These are phyloP conservation scores for Microctonus aethiopoides DNA, from an alignment of 2,888 invertebrate genomes.

Conservation along the genomic window DNA sequence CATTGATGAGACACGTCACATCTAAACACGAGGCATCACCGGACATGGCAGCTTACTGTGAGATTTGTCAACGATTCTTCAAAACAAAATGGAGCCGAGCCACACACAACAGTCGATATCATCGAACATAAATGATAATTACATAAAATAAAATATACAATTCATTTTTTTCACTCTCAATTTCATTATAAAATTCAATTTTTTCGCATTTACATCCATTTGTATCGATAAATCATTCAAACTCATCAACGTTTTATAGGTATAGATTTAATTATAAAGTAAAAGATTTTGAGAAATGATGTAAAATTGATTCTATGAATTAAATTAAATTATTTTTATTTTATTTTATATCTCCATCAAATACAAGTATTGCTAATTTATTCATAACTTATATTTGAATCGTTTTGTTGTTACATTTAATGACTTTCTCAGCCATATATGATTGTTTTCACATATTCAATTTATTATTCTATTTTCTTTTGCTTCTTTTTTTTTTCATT, in stretches of 20 bases:
- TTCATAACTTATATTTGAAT: background rate
- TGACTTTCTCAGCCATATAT: background rate
- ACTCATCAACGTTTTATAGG: background rate
- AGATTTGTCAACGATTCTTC: slow-evolving; percentile 56
- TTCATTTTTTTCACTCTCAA: background rate
- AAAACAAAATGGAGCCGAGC: slow-evolving; percentile 61
- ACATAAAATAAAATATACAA: background rate
- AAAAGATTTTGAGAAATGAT: background rate
- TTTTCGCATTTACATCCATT: too few relatives aligned
- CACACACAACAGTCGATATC: slow-evolving; percentile 59
- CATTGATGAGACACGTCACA: slow-evolving; percentile 54
- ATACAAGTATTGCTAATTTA: background rate
- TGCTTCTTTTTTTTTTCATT: background rate
- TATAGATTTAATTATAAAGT: too few relatives aligned
- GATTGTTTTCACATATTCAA: background rate
- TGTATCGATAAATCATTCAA: background rate
- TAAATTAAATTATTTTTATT: background rate
- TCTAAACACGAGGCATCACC: slow-evolving; percentile 56
- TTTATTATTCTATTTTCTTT: background rate
- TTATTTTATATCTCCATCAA: background rate
- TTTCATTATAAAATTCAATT: background rate
- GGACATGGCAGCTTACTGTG: slow-evolving; percentile 52
- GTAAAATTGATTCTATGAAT: background rate
- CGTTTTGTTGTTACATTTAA: background rate
- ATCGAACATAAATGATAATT: slow-evolving; percentile 45